Conservation (phyloP, 2,888 invertebrate genomes). For the Pyralis farinalis region DNA sequence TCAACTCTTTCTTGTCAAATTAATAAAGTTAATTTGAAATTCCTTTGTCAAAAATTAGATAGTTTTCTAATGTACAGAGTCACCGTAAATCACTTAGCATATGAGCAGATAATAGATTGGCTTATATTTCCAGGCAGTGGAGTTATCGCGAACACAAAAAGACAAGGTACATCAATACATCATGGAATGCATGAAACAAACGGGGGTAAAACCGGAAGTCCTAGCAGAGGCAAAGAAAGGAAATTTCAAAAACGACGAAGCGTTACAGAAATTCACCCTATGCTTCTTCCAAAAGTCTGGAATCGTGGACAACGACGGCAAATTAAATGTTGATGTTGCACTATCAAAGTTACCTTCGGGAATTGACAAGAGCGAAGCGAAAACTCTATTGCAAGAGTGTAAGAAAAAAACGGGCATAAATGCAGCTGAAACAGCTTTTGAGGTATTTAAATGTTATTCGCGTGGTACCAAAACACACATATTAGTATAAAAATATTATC, state of each 20-base stretch:
- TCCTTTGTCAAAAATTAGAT: too few relatives aligned
- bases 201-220: constrained; percentile 51
- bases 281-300: constrained; percentile 72
- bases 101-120: too few relatives aligned
- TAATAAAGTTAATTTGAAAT: too few relatives aligned
- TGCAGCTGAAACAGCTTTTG: constrained; percentile 56
- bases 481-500: constrained; percentile 15
- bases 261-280: constrained; percentile 60
- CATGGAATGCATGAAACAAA: constrained; percentile 53
- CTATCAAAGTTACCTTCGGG: constrained; percentile 57
- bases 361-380: constrained; percentile 50
- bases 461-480: constrained; percentile 54
- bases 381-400: constrained; percentile 59
- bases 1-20: too few relatives aligned
- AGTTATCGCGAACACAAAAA: constrained; percentile 44
- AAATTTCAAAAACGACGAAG: constrained; percentile 54
- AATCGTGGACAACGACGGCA: constrained; percentile 47
- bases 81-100: too few relatives aligned
- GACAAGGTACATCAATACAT: constrained; percentile 44
- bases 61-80: too few relatives aligned
- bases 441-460: constrained; percentile 68
- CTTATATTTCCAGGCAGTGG: constrained; percentile 39
- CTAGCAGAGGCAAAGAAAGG: constrained; percentile 62
- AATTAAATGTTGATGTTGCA: constrained; percentile 62
- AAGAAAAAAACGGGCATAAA: constrained; percentile 55